phyloP scores from a whole-genome alignment of 2,888 invertebrate genomes.

The Strigamia transsilvanica region DNA sequence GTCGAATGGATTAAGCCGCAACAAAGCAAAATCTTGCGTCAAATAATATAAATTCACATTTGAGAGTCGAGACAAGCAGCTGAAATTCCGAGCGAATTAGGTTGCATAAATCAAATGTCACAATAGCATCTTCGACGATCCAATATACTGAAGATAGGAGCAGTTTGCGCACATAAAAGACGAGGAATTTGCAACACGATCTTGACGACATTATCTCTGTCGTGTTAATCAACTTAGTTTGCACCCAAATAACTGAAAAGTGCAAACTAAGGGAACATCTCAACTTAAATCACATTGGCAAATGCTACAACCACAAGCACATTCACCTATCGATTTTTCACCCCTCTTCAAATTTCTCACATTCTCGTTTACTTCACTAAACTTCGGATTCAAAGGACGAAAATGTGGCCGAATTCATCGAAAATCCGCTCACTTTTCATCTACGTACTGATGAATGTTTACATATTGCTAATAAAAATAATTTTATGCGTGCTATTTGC shows the following conservation, averaged over 20 bases:
- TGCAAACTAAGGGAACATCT: neutral
- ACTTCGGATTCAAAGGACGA: neutral
- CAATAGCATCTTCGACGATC: neutral
- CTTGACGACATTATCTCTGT: neutral
- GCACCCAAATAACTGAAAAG: neutral
- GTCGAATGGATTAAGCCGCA: too few relatives aligned
- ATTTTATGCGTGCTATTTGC: neutral
- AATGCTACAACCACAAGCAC: conserved; percentile 42
- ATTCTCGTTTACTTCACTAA: conserved; percentile 32
- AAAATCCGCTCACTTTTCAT: neutral
- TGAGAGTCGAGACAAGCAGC: neutral
- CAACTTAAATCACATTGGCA: conserved; percentile 32
- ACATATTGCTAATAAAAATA: neutral
- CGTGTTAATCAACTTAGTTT: conserved; percentile 27
- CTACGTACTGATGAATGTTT: neutral
- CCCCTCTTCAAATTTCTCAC: conserved; percentile 12
- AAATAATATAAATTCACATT: neutral
- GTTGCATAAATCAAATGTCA: neutral
- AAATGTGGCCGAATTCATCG: neutral
- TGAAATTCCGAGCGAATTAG: neutral
- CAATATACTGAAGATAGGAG: neutral
- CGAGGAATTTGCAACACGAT: conserved; percentile 19
- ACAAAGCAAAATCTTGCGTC: neutral
- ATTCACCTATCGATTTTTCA: conserved; percentile 40
- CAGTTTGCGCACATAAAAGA: neutral